A percentile compares a stretch with the other conserved stretches of the same genome.
Conservation (phyloP, 2,113 vertebrate genomes). For the Myiagra hebetior region DNA sequence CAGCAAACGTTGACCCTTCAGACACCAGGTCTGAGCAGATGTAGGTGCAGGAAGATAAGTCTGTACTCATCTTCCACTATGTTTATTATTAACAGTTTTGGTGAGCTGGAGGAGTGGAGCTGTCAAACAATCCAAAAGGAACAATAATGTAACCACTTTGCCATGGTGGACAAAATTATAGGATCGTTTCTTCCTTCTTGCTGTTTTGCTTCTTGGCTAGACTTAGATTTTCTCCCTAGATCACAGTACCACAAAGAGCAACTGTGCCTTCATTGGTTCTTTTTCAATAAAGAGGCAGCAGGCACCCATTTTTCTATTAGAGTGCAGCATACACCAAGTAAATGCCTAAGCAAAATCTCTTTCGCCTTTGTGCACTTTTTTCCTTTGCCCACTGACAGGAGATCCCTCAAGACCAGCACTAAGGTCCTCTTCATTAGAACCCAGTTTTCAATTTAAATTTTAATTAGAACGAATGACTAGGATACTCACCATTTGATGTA, state of each 20-base stretch:
- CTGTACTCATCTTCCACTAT: neutral
- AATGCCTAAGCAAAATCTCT: slow-evolving; percentile 46
- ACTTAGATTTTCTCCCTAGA: neutral
- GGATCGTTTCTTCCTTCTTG: neutral
- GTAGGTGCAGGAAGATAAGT: neutral
- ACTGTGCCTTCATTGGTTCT: neutral
- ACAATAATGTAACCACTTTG: neutral
- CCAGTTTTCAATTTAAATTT: slow-evolving; percentile 78
- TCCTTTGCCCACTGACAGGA: slow-evolving; percentile 54
- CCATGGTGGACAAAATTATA: neutral
- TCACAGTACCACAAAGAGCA: neutral
- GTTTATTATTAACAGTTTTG: slow-evolving; percentile 29
- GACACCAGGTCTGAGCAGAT: neutral
- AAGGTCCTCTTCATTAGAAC: slow-evolving; percentile 80
- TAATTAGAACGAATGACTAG: slow-evolving; percentile 78
- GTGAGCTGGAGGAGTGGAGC: slow-evolving; percentile 4
- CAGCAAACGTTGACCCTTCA: slow-evolving; percentile 12
- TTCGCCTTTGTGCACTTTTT: slow-evolving; percentile 49
- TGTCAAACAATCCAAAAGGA: slow-evolving; percentile 48
- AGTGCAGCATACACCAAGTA: neutral
- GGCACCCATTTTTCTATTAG: neutral
- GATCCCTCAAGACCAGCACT: slow-evolving; percentile 71
- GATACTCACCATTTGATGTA: slow-evolving; percentile 56
- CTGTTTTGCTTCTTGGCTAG: neutral
- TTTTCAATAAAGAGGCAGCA: neutral